Base-by-base conservation (phyloP, 2,797 vertebrate genomes). In the Picus viridis region DNA sequence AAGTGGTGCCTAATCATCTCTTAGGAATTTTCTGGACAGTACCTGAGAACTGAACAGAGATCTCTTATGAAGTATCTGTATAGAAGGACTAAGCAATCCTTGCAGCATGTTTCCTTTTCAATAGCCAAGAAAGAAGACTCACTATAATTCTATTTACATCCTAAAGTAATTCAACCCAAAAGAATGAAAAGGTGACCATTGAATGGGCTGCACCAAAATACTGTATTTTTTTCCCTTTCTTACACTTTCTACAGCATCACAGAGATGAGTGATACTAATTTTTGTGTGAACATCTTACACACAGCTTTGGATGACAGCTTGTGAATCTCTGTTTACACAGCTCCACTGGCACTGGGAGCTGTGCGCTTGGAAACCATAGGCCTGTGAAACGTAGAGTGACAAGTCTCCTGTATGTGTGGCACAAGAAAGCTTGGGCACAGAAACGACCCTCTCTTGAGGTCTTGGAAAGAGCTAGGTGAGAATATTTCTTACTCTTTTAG, bases 281-380 rank as follows among this genome's bases (percentile, higher is more conserved):
- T 69, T 65, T 75, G 76, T 78, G 70, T 63, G 56, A 93, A 81
- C 0, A 2, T 82, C 64, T 84, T 79, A 83, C 34, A 67, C 10
- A 5, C 23, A 89, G 69, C 75, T 83, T 62, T 0, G 0, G 65
- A 59, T 93, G 91, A 93, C 92, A 86, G 32, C 0, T 22, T 82
- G 88, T 79, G 94, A 94, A 92, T 88, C 64, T 56, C 61, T 84
- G 68, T 89, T 93, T 93, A 83, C 65, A 22, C 1, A 26, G 80
- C 61, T 79, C 45, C 45, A 15, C 64, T 64, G 76, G 63, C 59
- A 68, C 22, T 24, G 19, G 68, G 63, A 92, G 56, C 59, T 58
- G 39, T 6, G 53, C n/a, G 57, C 84, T 75, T 83, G 89, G 73
- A 89, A 95, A 75, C 59, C 51, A 59, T 0, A 27, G 57, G 51